A percentile compares a stretch with the other conserved stretches of the same genome.
phyloP scores from a whole-genome alignment of 1,140 invertebrate species.

The Rhysida immarginata region DNA sequence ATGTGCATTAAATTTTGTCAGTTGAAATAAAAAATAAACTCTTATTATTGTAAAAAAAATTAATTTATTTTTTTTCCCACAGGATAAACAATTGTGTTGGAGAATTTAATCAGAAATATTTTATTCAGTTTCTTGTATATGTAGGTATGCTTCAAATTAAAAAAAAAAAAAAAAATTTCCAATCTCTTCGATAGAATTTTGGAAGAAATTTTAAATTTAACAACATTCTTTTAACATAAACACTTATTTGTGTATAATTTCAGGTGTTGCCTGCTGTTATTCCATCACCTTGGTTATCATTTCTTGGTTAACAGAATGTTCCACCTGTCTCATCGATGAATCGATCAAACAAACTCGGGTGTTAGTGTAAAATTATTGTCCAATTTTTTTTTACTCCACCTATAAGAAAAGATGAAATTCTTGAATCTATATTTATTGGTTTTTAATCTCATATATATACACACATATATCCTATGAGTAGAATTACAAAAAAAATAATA shows the following conservation, averaged over 20 bases:
- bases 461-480: too few species aligned
- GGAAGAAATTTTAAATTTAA: constrained; percentile 16
- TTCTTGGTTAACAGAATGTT: constrained; percentile 59
- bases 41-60: not conserved
- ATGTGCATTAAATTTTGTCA: too few species aligned
- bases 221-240: constrained; percentile 19
- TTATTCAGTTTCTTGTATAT: constrained; percentile 73
- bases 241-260: too few species aligned
- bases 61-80: not conserved
- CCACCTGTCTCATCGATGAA: constrained; percentile 47
- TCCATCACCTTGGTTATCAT: constrained; percentile 51
- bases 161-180: too few species aligned
- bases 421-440: too few species aligned
- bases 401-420: too few species aligned
- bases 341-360: constrained; percentile 54
- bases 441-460: too few species aligned
- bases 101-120: constrained; percentile 85
- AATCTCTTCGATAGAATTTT: constrained; percentile 3
- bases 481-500: too few species aligned
- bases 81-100: constrained; percentile 78
- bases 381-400: too few species aligned
- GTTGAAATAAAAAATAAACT: too few species aligned
- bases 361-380: constrained; percentile 49
- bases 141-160: constrained; percentile 33
- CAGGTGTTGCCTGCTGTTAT: too few species aligned